phyloP scores from a whole-genome alignment of 2,113 vertebrate species.

The Stigmatopora argus region DNA sequence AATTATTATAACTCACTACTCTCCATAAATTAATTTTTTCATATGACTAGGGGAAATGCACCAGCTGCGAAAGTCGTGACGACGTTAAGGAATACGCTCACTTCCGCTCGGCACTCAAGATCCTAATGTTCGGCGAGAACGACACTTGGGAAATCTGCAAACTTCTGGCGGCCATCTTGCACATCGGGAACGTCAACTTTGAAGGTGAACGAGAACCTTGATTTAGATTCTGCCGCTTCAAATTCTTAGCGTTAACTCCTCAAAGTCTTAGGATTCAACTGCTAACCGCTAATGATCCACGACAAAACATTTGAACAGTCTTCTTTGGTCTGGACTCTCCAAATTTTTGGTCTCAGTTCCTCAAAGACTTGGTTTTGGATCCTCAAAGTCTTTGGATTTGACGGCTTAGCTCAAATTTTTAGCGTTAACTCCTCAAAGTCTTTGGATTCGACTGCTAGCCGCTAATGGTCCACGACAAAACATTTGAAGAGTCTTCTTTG shows the following conservation, averaged over 20 bases:
- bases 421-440: not conserved
- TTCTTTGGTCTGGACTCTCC: not conserved
- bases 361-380: not conserved
- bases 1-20: too few relatives aligned
- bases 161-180: slow-evolving; percentile 86
- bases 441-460: not conserved
- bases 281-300: not conserved
- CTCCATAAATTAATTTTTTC: not conserved
- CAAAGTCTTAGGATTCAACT: not conserved
- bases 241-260: not conserved
- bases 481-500: not conserved
- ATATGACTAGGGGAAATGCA: slow-evolving; percentile 81
- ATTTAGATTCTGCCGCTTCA: not conserved
- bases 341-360: not conserved
- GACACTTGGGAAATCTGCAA: slow-evolving; percentile 88
- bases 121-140: slow-evolving; percentile 86
- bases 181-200: slow-evolving; percentile 86
- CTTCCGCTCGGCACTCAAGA: slow-evolving; percentile 89
- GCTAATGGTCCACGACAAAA: not conserved
- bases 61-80: slow-evolving; percentile 76
- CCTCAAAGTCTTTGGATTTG: too few relatives aligned
- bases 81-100: slow-evolving; percentile 83
- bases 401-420: not conserved
- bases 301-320: too few relatives aligned
- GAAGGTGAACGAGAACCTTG: slow-evolving; percentile 64